Evolutionary conservation across 2,113 vertebrate genomes (phyloP), one percentile per base, ranked within the genome.

Genomic region (Synchiropus splendidus): DNA sequence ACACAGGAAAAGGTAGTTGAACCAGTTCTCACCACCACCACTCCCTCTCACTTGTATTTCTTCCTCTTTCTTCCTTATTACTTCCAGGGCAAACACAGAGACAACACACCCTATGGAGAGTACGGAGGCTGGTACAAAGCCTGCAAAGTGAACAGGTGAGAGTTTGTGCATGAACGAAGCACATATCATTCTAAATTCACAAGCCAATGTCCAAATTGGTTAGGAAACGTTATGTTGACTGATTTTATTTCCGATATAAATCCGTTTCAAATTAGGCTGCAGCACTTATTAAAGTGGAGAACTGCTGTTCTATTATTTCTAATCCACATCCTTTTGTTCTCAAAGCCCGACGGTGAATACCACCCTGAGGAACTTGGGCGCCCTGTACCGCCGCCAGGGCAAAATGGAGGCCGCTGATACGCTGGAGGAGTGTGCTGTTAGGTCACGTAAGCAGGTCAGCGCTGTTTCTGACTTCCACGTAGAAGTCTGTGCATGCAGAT

Each of bases 51-150:
- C 32, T 10, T n/a, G n/a, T n/a, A n/a, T n/a, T n/a, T 61, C 51
- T 2, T 58, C 48, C 49, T 54, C 63, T 32, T 39, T 58, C 2
- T 50, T 9, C 11, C 13, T 44, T n/a, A 36, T 72, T 64, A 67
- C 61, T 72, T 80, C 39, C 64, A 98, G 94, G 87, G 87, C 70
- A 90, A 84, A 51, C 88, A 91, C 67, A 87, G 83, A 77, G 92
- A 98, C 34, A 80, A 85, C 10, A 80, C 87, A 17, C 92, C 92
- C 1, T 98, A 98, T 0, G 85, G 89, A 1, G 95, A 98, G 67
- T 98, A 97, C 0, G 95, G 95, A 1, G 94, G 95, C 70, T 97
- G 95, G 95, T 97, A 98, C 86, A 98, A 97, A 67, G 92, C 95
- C 63, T 97, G 95, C 78, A 94, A 94, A 80, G 95, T 97, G 54